These are phyloP conservation scores for Euleptes europaea DNA, from an alignment of 2,113 vertebrate genomes.

Conservation along the genomic window DNA sequence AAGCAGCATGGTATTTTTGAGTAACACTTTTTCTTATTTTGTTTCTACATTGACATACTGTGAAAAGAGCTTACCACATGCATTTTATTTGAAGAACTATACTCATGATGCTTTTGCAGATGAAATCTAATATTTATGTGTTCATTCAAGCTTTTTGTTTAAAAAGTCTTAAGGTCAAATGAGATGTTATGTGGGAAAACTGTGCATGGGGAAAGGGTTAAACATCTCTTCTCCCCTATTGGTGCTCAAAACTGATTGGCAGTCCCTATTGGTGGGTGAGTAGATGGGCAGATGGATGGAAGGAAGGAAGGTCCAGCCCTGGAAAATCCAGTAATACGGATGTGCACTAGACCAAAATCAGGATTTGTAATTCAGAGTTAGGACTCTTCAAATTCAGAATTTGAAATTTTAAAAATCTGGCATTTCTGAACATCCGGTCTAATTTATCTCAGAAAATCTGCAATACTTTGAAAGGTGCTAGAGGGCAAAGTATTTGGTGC, in stretches of 20 bases:
- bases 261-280: too few relatives aligned
- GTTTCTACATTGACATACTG: not conserved
- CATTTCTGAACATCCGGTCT: not conserved
- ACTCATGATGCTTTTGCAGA: conserved; percentile 28
- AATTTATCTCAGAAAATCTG: not conserved
- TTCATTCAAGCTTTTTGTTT: conserved; percentile 8
- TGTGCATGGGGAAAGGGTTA: too few relatives aligned
- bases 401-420: too few relatives aligned
- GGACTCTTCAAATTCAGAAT: too few relatives aligned
- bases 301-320: too few relatives aligned
- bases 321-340: too few relatives aligned
- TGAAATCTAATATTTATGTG: conserved; percentile 34
- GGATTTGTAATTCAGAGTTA: too few relatives aligned
- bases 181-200: too few relatives aligned
- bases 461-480: not conserved
- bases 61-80: not conserved
- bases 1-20: not conserved
- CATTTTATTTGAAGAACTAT: not conserved
- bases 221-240: too few relatives aligned
- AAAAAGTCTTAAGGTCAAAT: not conserved
- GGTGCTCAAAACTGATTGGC: too few relatives aligned
- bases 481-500: not conserved
- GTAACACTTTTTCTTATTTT: conserved; percentile 3
- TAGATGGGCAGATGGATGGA: too few relatives aligned
- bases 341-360: too few relatives aligned